Conservation (phyloP, 2,888 invertebrate species). For the Chloroclystis v-ata region DNA sequence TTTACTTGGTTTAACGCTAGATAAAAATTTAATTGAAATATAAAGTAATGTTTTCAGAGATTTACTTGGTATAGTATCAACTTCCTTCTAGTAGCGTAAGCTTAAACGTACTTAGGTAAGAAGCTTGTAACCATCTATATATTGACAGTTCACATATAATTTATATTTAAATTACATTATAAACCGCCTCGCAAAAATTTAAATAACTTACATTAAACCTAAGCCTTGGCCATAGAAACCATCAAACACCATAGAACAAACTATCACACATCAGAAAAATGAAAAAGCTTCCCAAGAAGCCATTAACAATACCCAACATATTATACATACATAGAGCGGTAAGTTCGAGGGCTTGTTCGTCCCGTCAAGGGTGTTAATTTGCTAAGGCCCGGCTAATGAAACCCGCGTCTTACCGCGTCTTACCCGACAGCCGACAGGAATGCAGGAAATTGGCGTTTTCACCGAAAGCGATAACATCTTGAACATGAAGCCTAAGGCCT, state of each 20-base stretch:
- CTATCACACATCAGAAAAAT: slow-evolving; percentile 1
- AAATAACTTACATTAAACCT: no score
- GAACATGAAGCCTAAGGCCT: background rate
- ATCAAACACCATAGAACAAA: background rate
- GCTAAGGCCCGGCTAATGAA: slow-evolving; percentile 73
- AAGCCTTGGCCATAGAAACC: no score
- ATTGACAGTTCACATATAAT: no score
- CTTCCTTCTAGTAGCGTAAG: no score
- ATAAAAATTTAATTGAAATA: no score
- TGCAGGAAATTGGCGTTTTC: slow-evolving; percentile 73
- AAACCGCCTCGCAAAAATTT: no score
- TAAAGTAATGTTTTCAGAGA: no score
- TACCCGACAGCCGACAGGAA: slow-evolving; percentile 64
- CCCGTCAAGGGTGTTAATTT: slow-evolving; percentile 73
- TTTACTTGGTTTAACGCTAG: no score
- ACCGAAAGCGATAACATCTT: slow-evolving; percentile 51
- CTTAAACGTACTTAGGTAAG: no score
- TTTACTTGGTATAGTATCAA: no score
- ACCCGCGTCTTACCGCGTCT: slow-evolving; percentile 65
- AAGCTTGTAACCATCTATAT: no score
- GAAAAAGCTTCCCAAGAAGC: slow-evolving; percentile 36
- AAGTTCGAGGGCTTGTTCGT: slow-evolving; percentile 42
- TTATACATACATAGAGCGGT: slow-evolving; percentile 20
- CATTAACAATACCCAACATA: slow-evolving; percentile 49
- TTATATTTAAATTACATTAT: no score